phyloP scores from a whole-genome alignment of 1,140 invertebrate species.

The Lepidurus packardi region DNA sequence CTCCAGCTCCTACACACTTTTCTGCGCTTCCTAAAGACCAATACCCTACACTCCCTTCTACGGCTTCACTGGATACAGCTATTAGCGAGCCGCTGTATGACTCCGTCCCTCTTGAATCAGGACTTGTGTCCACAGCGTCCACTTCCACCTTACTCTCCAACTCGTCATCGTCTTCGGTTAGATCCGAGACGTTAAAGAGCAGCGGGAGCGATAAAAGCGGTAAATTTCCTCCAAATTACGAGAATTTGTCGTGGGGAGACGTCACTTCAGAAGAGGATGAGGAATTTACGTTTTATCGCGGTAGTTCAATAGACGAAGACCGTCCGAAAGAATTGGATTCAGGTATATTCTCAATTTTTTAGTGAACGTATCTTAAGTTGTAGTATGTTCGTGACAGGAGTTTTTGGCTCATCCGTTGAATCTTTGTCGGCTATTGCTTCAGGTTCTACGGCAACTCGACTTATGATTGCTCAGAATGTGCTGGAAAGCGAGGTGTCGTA shows the following conservation, averaged over 20 bases:
- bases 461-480: slow-evolving; percentile 70
- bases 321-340: slow-evolving; percentile 4
- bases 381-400: background rate
- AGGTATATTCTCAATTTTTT: background rate
- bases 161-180: slow-evolving; percentile 29
- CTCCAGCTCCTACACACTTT: slow-evolving; percentile 35
- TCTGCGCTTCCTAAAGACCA: slow-evolving; percentile 34
- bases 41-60: slow-evolving; percentile 34
- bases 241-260: slow-evolving; percentile 46
- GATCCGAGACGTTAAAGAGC: slow-evolving; percentile 31
- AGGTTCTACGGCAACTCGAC: background rate
- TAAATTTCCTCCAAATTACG: background rate
- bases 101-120: slow-evolving; percentile 65
- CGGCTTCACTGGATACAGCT: slow-evolving; percentile 35
- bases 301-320: slow-evolving; percentile 39
- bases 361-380: background rate
- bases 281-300: slow-evolving; percentile 67
- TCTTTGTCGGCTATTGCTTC: background rate
- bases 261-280: slow-evolving; percentile 59
- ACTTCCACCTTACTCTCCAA: slow-evolving; percentile 68
- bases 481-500: slow-evolving; percentile 85
- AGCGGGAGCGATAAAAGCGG: slow-evolving; percentile 7
- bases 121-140: slow-evolving; percentile 88
- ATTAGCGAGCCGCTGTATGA: slow-evolving; percentile 70
- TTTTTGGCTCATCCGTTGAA: background rate